phyloP scores from a whole-genome alignment of 92 coral and sea anemone species.

The Umimayanthus kanabou region DNA sequence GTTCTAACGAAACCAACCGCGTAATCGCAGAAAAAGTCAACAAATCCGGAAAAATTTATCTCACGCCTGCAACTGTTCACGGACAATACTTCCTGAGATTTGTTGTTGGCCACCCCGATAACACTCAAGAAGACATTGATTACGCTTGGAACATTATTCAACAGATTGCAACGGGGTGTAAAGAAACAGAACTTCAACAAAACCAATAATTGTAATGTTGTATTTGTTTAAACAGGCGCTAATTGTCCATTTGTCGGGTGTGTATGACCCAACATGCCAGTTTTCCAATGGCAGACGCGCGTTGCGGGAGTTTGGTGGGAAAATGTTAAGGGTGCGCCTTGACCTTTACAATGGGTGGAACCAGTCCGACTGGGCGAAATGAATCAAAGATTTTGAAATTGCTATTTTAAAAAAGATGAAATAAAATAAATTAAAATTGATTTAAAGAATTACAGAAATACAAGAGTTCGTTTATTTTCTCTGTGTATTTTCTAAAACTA shows the following conservation, averaged over 20 bases:
- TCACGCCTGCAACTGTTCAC: conserved; percentile 23
- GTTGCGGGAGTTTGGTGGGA: no score
- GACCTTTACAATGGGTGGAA: no score
- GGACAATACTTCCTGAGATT: conserved; percentile 2
- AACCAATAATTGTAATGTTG: not conserved
- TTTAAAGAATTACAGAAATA: no score
- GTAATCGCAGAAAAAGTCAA: conserved; percentile 39
- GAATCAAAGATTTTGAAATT: no score
- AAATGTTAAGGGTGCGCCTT: no score
- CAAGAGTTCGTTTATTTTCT: no score
- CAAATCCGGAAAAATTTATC: conserved; percentile 34
- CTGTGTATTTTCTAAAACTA: no score
- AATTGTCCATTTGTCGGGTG: not conserved
- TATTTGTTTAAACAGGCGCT: not conserved
- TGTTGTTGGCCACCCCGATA: conserved; percentile 5
- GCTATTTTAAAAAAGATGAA: no score
- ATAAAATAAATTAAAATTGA: no score
- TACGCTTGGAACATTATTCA: conserved; percentile 17
- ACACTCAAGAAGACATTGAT: conserved; percentile 9
- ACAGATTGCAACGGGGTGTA: not conserved
- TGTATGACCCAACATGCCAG: no score
- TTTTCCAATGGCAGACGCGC: no score
- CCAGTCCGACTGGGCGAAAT: no score
- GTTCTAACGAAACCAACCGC: conserved; percentile 44
- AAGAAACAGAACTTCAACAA: not conserved